phyloP scores from a whole-genome alignment of 2,113 vertebrate species.

The Neofelis nebulosa region DNA sequence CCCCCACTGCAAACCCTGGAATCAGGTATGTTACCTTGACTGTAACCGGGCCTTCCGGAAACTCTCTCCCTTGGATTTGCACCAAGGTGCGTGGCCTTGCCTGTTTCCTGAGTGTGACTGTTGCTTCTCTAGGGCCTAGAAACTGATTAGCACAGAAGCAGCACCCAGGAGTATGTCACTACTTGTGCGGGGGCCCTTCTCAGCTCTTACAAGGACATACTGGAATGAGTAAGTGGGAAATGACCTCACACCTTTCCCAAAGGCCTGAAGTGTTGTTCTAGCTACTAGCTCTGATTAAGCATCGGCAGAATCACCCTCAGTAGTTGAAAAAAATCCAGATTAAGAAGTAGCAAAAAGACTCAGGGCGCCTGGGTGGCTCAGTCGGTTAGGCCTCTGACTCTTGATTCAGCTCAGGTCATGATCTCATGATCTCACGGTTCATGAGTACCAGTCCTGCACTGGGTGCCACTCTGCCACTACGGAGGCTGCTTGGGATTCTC shows the following conservation, averaged over 20 bases:
- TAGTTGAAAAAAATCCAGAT: background rate
- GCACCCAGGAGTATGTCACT: background rate
- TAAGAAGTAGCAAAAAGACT: background rate
- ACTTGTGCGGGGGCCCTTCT: background rate
- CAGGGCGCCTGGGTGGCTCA: too few species aligned
- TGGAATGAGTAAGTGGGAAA: background rate
- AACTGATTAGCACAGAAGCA: background rate
- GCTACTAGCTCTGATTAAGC: background rate
- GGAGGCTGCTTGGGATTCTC: too few species aligned
- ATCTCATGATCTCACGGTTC: too few species aligned
- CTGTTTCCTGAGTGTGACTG: background rate
- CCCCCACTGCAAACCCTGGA: background rate
- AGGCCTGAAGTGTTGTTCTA: background rate
- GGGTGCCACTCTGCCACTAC: too few species aligned
- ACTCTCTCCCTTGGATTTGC: background rate
- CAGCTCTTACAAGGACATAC: background rate
- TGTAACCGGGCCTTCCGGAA: background rate
- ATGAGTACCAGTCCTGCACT: too few species aligned
- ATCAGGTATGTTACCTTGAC: background rate
- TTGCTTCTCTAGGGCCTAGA: background rate
- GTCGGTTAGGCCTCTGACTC: too few species aligned
- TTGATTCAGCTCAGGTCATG: too few species aligned
- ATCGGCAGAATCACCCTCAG: background rate
- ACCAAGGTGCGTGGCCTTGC: background rate
- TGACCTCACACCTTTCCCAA: background rate